phyloP scores from a whole-genome alignment of 2,113 vertebrate genomes.

The Paramisgurnus dabryanus region DNA sequence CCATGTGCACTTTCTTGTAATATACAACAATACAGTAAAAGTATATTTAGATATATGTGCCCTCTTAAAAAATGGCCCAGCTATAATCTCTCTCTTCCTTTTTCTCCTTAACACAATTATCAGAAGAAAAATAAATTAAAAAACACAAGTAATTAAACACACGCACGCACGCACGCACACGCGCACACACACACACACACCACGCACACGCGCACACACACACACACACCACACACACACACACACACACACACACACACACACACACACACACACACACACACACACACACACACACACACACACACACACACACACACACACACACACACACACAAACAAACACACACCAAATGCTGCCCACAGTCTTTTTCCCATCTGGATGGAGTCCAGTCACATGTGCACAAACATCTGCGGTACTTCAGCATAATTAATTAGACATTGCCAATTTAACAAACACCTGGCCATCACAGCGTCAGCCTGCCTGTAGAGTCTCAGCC shows the following conservation, averaged over 20 bases:
- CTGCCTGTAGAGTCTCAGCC: neutral
- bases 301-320: too few relatives aligned
- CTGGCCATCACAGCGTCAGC: constrained; percentile 8
- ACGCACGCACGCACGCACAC: neutral
- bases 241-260: neutral
- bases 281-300: neutral
- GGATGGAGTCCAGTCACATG: constrained; percentile 8
- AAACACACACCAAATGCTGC: constrained; percentile 18
- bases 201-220: neutral
- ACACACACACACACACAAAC: neutral
- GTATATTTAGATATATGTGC: neutral
- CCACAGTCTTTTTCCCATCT: neutral
- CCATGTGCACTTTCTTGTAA: too few relatives aligned
- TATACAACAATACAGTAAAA: neutral
- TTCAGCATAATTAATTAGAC: constrained; percentile 17
- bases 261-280: neutral
- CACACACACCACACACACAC: neutral
- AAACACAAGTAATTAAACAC: too few relatives aligned
- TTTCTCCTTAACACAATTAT: neutral
- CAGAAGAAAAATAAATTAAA: neutral
- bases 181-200: neutral
- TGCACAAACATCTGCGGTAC: constrained; percentile 5
- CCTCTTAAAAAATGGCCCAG: neutral
- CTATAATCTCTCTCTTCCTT: neutral
- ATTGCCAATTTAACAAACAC: constrained; percentile 18